Base-by-base conservation (phyloP, 2,888 invertebrate genomes). In the Diarsia mendica region DNA sequence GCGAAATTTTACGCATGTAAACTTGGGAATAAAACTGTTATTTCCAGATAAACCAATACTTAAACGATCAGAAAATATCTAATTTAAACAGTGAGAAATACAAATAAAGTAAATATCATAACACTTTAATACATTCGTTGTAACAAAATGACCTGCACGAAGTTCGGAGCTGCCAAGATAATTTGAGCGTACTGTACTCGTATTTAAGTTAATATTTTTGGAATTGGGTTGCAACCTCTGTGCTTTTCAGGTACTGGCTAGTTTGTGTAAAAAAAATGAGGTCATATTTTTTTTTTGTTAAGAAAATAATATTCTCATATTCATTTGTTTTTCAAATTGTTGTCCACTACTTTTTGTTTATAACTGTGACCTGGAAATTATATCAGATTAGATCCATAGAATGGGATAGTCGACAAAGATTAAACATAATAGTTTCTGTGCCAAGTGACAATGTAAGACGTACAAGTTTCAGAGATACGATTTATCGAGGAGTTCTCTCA, bases 401-500 rank as follows among this genome's bases (percentile, higher is more conserved):
- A 28, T 55, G 28, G 15, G 6, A 3, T 55, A 23, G 23, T 23
- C 23, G 13, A 15, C 6, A n/a, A 23, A 55, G 55, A 1, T 55
- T 23, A 23, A 55, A 55, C 55, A 58, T 55, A 5, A 65, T 80
- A 71, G 68, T 81, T 67, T 81, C 80, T 75, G 69, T 84, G 81
- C 85, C 83, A 83, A 84, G 61, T 83, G 75, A 86, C 85, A 85
- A 79, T 80, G 86, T 85, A 81, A 85, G 67, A 79, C 70, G 78
- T 49, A 77, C 68, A 83, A 64, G 82, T 82, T 81, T 69, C n/a
- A 33, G 49, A 80, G 73, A 76, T 71, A 74, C 67, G 78, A 86
- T 87, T 83, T 85, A 85, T 87, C 70, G 75, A 13, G 48, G 53
- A 55, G 55, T 67, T 60, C 66, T 67, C 51, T 71, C 63, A 49